phyloP scores from a whole-genome alignment of 1,140 invertebrate genomes.

The Drosophila murphyi region DNA sequence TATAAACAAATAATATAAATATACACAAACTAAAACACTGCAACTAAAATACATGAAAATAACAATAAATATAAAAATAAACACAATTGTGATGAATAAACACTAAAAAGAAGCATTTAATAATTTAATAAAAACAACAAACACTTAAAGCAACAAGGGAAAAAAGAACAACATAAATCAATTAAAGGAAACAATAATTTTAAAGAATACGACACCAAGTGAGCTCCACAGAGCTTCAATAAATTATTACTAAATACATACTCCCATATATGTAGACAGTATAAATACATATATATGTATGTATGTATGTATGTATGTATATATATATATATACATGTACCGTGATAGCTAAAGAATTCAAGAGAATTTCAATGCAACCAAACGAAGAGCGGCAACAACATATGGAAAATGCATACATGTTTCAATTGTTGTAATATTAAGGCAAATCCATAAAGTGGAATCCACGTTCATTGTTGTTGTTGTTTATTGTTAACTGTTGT shows the following conservation, averaged over 20 bases:
- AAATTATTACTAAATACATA: constrained; percentile 46
- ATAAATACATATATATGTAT: constrained; percentile 5
- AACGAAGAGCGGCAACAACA: constrained; percentile 7
- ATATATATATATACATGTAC: constrained; percentile 24
- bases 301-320: constrained; percentile 8
- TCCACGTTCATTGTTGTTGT: constrained; percentile 7
- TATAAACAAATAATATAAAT: constrained; percentile 2
- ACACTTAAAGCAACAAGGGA: constrained; percentile 27
- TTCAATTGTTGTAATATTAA: constrained; percentile 21
- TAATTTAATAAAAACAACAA: constrained; percentile 38
- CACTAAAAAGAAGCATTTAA: constrained; percentile 50
- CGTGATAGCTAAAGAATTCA: constrained; percentile 76
- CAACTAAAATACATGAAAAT: constrained; percentile 36
- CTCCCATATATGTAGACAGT: constrained; percentile 8
- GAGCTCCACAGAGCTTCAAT: constrained; percentile 20
- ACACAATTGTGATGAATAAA: constrained; percentile 71
- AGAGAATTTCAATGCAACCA: constrained; percentile 23
- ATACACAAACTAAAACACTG: constrained; percentile 30
- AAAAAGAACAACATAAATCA: constrained; percentile 56
- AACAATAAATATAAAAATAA: constrained; percentile 50
- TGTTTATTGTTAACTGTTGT: constrained; percentile 33
- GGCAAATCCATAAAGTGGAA: constrained; percentile 10
- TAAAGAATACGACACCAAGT: constrained; percentile 23
- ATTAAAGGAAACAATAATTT: constrained; percentile 83
- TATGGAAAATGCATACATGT: constrained; percentile 19